These are phyloP conservation scores for Siniperca chuatsi DNA, from an alignment of 2,113 vertebrate species.

Conservation along the genomic window DNA sequence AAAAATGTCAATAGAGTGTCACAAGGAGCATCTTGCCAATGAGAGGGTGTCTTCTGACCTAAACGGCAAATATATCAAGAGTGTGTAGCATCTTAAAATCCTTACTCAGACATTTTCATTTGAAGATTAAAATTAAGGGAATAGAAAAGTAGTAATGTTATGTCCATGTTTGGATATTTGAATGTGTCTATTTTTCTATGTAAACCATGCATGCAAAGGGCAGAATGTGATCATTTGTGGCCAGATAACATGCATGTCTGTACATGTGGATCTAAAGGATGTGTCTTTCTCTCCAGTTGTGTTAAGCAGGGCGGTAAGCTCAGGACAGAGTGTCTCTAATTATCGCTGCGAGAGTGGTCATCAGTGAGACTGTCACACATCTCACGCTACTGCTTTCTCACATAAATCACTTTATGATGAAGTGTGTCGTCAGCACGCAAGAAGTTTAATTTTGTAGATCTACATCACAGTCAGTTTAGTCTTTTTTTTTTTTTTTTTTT, in stretches of 20 bases:
- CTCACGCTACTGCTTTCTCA: slow-evolving; percentile 30
- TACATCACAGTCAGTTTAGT: not conserved
- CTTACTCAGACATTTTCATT: not conserved
- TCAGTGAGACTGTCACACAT: slow-evolving; percentile 24
- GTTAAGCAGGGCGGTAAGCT: slow-evolving; percentile 3
- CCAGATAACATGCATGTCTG: slow-evolving; percentile 3
- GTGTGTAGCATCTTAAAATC: slow-evolving; percentile 8
- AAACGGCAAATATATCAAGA: slow-evolving; percentile 6
- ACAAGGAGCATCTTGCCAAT: slow-evolving; percentile 65
- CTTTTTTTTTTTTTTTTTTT: not conserved
- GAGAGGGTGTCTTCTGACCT: slow-evolving; percentile 63
- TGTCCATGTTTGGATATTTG: not conserved
- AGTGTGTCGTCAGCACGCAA: slow-evolving; percentile 9
- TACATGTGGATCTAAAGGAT: slow-evolving; percentile 5
- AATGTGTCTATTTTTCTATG: not conserved
- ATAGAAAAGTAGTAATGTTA: not conserved
- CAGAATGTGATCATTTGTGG: not conserved
- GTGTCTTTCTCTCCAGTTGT: not conserved
- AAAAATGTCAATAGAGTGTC: slow-evolving; percentile 84
- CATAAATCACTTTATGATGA: slow-evolving; percentile 9
- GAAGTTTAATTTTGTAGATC: slow-evolving; percentile 2
- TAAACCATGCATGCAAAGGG: slow-evolving; percentile 17
- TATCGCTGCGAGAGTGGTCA: slow-evolving; percentile 50
- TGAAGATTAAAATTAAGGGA: slow-evolving; percentile 18
- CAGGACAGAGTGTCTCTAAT: slow-evolving; percentile 58